Evolutionary conservation across 2,797 vertebrate species (phyloP).

Genomic region (Cygnus olor): DNA sequence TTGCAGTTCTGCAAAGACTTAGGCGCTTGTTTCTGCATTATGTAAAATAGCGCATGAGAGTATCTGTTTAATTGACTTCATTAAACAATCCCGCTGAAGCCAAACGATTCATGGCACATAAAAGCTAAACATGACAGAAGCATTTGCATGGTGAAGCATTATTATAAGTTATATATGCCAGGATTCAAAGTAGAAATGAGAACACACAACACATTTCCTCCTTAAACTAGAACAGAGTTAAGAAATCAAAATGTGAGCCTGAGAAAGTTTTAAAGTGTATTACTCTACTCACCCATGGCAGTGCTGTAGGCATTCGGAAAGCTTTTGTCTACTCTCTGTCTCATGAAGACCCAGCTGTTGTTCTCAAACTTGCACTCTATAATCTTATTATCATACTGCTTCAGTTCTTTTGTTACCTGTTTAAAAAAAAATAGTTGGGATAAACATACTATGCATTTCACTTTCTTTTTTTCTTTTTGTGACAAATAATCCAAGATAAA

Average conservation of each 20-base stretch:
- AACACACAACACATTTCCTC: background rate
- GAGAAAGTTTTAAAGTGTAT: background rate
- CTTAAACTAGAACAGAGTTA: background rate
- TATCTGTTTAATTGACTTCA: background rate
- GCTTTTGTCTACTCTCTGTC: conserved; percentile 97
- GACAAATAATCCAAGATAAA: conserved; percentile 54
- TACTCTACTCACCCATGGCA: conserved; percentile 91
- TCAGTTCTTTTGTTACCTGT: conserved; percentile 95
- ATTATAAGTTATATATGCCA: background rate
- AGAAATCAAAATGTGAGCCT: background rate
- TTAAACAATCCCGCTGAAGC: background rate
- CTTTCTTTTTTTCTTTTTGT: background rate
- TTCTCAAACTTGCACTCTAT: conserved; percentile 97
- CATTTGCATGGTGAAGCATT: background rate
- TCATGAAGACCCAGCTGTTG: conserved; percentile 98
- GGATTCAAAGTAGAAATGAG: background rate
- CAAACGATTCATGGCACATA: background rate
- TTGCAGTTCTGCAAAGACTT: background rate
- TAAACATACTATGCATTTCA: conserved; percentile 46
- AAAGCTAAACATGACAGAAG: background rate
- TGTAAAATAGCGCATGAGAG: background rate
- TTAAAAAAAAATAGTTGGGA: conserved; percentile 55
- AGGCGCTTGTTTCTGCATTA: background rate
- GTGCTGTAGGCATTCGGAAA: conserved; percentile 98
- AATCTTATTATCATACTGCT: conserved; percentile 97